A percentile compares a stretch with the other conserved stretches of the same genome.
Conservation (phyloP, 2,113 vertebrate genomes). For the Telmatochromis sp. region DNA sequence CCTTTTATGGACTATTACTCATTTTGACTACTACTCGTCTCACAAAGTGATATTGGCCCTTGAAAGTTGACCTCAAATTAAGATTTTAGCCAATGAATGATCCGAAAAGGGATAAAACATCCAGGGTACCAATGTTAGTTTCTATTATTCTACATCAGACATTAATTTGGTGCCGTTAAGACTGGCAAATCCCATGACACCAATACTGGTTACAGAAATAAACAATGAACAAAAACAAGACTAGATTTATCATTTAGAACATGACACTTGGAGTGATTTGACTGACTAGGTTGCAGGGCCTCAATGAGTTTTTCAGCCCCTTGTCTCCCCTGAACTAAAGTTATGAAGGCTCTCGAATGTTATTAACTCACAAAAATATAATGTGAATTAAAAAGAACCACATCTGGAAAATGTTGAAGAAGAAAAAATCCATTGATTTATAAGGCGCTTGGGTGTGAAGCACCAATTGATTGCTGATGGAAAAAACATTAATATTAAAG, state of each 20-base stretch:
- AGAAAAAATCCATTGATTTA: not conserved
- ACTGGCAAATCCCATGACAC: not conserved
- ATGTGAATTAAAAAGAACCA: not conserved
- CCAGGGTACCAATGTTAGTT: not conserved
- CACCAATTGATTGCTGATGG: not conserved
- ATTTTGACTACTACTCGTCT: not conserved
- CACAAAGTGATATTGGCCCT: not conserved
- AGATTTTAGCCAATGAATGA: not conserved
- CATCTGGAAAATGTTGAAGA: not conserved
- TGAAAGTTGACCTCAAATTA: not conserved
- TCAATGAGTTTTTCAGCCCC: not conserved
- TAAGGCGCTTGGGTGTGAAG: not conserved
- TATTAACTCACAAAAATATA: not conserved
- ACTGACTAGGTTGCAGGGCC: not conserved
- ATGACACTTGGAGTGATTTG: not conserved
- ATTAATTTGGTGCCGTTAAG: not conserved
- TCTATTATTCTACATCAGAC: not conserved
- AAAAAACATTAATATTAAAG: not conserved
- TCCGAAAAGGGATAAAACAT: not conserved
- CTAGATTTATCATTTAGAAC: not conserved
- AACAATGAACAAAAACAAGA: not conserved
- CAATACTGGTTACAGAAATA: not conserved
- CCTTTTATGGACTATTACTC: not conserved
- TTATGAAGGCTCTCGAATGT: not conserved
- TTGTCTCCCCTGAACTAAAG: not conserved